A percentile compares a stretch with the other conserved stretches of the same genome.
These are phyloP conservation scores for Germaria angustata DNA, from an alignment of 2,888 invertebrate species.

Conservation along the genomic window DNA sequence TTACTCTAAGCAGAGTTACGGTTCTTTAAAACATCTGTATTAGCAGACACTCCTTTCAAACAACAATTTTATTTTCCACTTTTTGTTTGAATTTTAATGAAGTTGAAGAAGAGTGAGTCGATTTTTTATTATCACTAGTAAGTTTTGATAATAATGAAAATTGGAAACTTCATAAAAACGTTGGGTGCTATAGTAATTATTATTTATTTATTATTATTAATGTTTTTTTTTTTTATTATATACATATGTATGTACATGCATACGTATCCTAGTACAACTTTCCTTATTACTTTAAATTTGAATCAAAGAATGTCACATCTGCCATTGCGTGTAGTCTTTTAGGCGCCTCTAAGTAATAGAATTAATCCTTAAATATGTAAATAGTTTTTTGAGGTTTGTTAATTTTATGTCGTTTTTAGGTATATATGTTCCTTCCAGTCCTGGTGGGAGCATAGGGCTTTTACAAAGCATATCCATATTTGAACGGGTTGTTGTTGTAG, in stretches of 20 bases:
- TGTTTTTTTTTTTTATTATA: too few relatives aligned
- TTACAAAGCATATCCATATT: too few relatives aligned
- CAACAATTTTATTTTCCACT: neutral
- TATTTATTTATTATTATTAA: too few relatives aligned
- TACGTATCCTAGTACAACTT: too few relatives aligned
- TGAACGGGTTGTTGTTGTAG: too few relatives aligned
- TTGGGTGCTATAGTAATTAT: slow-evolving; percentile 1
- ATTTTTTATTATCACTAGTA: neutral
- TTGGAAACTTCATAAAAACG: neutral
- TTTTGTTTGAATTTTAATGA: slow-evolving; percentile 10
- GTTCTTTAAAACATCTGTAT: slow-evolving; percentile 45
- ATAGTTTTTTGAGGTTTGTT: neutral
- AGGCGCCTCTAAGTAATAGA: slow-evolving; percentile 22
- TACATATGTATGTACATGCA: too few relatives aligned
- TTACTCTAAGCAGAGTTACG: slow-evolving; percentile 10
- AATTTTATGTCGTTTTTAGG: neutral
- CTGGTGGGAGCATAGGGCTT: too few relatives aligned
- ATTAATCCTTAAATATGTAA: slow-evolving; percentile 41
- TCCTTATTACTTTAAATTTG: slow-evolving; percentile 5
- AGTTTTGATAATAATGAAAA: neutral
- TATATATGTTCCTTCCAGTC: too few relatives aligned
- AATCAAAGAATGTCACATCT: slow-evolving; percentile 37
- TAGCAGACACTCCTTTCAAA: slow-evolving; percentile 39
- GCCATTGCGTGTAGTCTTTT: slow-evolving; percentile 51
- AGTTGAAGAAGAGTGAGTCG: neutral